Evolutionary conservation across 2,113 vertebrate species (phyloP).

Genomic region (Poecile atricapillus): DNA sequence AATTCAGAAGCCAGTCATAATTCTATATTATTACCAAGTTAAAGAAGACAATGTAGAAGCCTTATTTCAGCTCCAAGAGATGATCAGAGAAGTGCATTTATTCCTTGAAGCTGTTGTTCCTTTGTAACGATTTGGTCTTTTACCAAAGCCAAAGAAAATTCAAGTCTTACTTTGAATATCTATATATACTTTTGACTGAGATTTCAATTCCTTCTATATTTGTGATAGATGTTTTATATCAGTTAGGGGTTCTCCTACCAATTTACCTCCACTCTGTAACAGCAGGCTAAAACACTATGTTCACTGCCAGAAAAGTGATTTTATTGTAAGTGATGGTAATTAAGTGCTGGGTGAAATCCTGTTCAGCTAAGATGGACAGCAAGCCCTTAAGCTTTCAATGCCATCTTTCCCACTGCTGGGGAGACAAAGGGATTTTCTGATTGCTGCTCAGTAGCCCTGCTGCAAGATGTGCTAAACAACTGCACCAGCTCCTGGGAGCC

Average conservation of each 20-base stretch:
- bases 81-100: neutral
- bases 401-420: neutral
- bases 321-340: neutral
- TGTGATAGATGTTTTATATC: neutral
- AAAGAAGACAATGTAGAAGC: neutral
- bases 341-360: neutral
- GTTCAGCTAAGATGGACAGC: neutral
- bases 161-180: neutral
- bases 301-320: neutral
- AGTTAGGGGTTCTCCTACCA: neutral
- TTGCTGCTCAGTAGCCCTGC: neutral
- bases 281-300: neutral
- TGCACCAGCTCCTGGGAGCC: neutral
- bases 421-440: neutral
- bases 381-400: neutral
- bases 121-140: neutral
- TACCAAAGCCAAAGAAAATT: neutral
- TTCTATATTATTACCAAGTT: neutral
- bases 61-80: neutral
- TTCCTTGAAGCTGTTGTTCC: neutral
- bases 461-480: neutral
- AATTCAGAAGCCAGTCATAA: neutral
- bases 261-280: neutral
- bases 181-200: neutral
- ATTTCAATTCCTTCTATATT: neutral